Base-by-base conservation (phyloP, 1,140 invertebrate genomes). In the Reticulitermes speratus region DNA sequence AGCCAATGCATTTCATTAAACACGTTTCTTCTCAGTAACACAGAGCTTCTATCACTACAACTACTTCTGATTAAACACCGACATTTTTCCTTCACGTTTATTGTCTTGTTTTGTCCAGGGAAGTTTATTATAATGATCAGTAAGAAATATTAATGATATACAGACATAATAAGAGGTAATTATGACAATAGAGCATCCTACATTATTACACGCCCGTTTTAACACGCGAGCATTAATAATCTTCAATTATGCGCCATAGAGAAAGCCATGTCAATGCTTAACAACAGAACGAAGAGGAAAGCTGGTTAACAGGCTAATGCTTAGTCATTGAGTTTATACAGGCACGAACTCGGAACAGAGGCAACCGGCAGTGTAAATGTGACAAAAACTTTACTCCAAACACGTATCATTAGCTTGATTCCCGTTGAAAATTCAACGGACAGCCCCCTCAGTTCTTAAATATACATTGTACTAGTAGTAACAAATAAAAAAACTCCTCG, bases 211-310 rank as follows among this genome's bases (percentile, higher is more conserved):
- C 65, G n/a, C 65, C 65, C 65, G 65, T 30, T 75, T 75, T 75
- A 75, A 75, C 65, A 75, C 65, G 65, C 25, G 65, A 75, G 65
- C n/a, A 75, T 75, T 75, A 75, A 75, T 75, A 75, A n/a, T 75
- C 65, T 75, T 75, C 65, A 75, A 75, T 75, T 75, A 75, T 75
- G 65, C 2, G 25, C 65, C 65, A 75, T 75, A 75, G 65, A 75
- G 65, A 25, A 75, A 6, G 7, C 25, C 65, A 75, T 75, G 65
- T 75, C 65, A 75, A 75, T 75, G 65, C 25, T 30, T 75, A 75
- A 75, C 65, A 75, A 75, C 65, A 30, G 65, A 75, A n/a, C 25
- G 14, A 75, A 75, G 65, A 75, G 25, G 65, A 75, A 75, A 30
- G 8, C n/a, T 75, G 9, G n/a, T 75, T 75, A 75, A 75, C n/a